Evolutionary conservation across 2,888 invertebrate species (phyloP).

Genomic region (Cosmopolites sordidus): DNA sequence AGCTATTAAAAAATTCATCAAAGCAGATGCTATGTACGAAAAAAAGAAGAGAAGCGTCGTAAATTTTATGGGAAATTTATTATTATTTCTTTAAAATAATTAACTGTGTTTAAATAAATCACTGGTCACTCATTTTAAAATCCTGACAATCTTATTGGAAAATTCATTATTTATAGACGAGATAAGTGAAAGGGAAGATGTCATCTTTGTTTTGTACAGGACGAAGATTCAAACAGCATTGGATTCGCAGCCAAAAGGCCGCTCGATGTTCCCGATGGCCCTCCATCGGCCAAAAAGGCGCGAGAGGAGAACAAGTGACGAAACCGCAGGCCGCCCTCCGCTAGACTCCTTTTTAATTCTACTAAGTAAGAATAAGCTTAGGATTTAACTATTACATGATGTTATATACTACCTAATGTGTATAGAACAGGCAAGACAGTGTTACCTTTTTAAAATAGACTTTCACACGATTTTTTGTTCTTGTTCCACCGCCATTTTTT

Average conservation of each 20-base stretch:
- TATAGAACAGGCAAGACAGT: constrained; percentile 13
- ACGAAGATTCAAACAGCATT: constrained; percentile 39
- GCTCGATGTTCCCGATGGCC: constrained; percentile 45
- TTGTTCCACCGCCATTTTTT: too few relatives aligned
- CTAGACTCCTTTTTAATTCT: constrained; percentile 23
- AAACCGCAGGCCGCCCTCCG: constrained; percentile 10
- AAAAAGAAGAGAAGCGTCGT: too few relatives aligned
- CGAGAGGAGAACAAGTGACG: constrained; percentile 54
- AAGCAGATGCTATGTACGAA: too few relatives aligned
- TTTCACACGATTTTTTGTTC: not conserved
- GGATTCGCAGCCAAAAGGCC: constrained; percentile 41
- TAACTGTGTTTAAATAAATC: too few relatives aligned
- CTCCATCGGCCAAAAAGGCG: constrained; percentile 53
- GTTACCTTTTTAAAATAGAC: constrained; percentile 26
- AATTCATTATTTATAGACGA: too few relatives aligned
- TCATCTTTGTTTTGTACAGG: constrained; percentile 7
- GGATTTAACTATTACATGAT: constrained; percentile 21
- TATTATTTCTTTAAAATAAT: too few relatives aligned
- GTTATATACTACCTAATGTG: constrained; percentile 12
- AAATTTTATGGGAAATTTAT: too few relatives aligned
- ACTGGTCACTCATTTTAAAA: too few relatives aligned
- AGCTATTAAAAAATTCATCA: too few relatives aligned
- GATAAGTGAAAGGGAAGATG: too few relatives aligned
- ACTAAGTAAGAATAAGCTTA: constrained; percentile 19
- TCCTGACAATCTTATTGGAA: too few relatives aligned